Conservation (phyloP, 2,888 invertebrate species). For the Polydrusus pterygomalis region DNA sequence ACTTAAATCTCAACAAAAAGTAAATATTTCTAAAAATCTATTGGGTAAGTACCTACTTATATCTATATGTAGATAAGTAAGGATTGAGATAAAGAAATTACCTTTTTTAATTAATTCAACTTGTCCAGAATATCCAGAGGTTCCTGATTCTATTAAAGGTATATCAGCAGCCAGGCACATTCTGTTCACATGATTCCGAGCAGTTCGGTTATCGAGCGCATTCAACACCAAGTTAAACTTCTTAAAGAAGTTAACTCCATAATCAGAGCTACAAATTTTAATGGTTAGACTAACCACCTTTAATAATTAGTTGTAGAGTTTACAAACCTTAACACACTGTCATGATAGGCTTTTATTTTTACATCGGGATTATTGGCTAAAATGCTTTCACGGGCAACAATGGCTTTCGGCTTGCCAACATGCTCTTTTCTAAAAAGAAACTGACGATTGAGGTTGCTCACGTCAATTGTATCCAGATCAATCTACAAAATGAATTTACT, state of each 20-base stretch:
- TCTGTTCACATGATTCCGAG: conserved; percentile 98
- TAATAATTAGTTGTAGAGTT: conserved; percentile 53
- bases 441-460: conserved; percentile 98
- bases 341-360: conserved; percentile 92
- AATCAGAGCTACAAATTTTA: conserved; percentile 82
- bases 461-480: conserved; percentile 99
- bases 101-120: conserved; percentile 71
- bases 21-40: too few species aligned
- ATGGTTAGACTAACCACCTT: conserved; percentile 12
- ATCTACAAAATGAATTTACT: conserved; percentile 81
- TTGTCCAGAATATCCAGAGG: conserved; percentile 97
- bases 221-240: conserved; percentile 94
- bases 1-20: background rate
- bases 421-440: conserved; percentile 99
- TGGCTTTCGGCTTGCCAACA: conserved; percentile 97
- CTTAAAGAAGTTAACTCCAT: conserved; percentile 93
- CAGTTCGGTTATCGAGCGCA: conserved; percentile 96
- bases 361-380: conserved; percentile 91
- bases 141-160: conserved; percentile 97
- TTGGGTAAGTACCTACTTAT: too few species aligned
- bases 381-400: conserved; percentile 93
- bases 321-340: conserved; percentile 91
- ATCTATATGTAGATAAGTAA: too few species aligned
- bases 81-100: background rate
- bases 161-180: conserved; percentile 97